These are phyloP conservation scores for Dyspetes luteomarginatus DNA, from an alignment of 2,888 invertebrate genomes.

Conservation along the genomic window DNA sequence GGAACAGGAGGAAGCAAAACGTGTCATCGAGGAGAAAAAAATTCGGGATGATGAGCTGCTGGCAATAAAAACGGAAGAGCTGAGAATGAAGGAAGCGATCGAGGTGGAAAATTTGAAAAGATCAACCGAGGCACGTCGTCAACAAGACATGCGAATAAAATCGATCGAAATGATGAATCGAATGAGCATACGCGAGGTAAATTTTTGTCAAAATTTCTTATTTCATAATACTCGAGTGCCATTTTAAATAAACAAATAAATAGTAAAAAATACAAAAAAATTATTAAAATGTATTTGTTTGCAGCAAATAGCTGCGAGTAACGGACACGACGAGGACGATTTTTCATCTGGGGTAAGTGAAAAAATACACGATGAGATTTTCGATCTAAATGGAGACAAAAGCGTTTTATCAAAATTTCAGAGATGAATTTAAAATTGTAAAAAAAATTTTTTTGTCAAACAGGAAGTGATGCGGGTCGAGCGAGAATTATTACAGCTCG, in stretches of 20 bases:
- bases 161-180: constrained; percentile 86
- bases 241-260: not conserved
- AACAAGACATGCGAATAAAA: constrained; percentile 85
- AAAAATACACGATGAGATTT: not conserved
- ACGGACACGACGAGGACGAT: constrained; percentile 79
- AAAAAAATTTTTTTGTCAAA: constrained; percentile 1
- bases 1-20: constrained; percentile 70
- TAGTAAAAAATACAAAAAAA: no score
- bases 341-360: constrained; percentile 78
- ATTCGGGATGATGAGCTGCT: constrained; percentile 73
- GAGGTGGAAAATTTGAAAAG: constrained; percentile 80
- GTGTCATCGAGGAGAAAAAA: constrained; percentile 73
- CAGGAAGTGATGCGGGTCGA: constrained; percentile 91
- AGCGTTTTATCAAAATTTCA: no score
- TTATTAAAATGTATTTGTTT: constrained; percentile 4
- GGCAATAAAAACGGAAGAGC: constrained; percentile 75
- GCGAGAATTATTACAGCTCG: constrained; percentile 90
- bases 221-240: not conserved
- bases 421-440: no score
- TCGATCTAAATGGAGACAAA: not conserved
- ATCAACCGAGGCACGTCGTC: constrained; percentile 76
- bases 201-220: constrained; percentile 43
- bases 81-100: constrained; percentile 75
- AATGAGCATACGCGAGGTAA: constrained; percentile 88
- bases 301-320: constrained; percentile 75